Percentiles rank a stretch among this genome's conserved stretches.
These are phyloP conservation scores for Metopolophium dirhodum DNA, from an alignment of 1,140 invertebrate species.

Conservation along the genomic window DNA sequence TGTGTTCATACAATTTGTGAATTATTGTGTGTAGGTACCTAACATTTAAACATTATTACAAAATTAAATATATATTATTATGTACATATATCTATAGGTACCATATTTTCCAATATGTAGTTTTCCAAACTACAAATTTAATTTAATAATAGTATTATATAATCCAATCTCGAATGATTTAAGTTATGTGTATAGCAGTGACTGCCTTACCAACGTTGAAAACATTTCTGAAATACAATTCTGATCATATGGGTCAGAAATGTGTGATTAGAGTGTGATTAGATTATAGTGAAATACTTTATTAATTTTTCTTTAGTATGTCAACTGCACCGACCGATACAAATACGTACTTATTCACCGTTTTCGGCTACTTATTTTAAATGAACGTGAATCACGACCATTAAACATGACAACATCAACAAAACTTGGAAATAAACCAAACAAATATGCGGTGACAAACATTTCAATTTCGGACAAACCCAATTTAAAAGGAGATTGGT, in stretches of 20 bases:
- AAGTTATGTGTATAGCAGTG: background rate
- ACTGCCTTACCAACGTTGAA: background rate
- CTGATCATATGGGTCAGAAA: background rate
- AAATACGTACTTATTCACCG: background rate
- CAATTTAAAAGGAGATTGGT: slow-evolving; percentile 66
- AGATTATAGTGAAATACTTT: background rate
- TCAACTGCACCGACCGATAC: background rate
- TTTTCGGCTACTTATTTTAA: background rate
- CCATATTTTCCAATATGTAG: background rate
- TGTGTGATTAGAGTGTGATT: background rate
- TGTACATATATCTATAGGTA: too few relatives aligned
- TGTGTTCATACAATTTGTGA: background rate
- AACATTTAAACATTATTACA: background rate
- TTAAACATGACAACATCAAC: background rate
- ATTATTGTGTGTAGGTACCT: background rate
- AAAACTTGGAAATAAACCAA: background rate
- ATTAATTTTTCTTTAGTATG: background rate
- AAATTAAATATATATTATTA: background rate
- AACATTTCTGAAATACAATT: background rate
- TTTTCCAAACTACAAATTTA: background rate
- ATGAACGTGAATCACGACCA: background rate
- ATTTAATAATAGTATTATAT: background rate
- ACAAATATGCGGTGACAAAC: background rate
- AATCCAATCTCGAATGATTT: background rate
- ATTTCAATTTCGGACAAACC: background rate